Evolutionary conservation across 2,113 vertebrate genomes (phyloP).

Genomic region (Petrocephalus zakoni): DNA sequence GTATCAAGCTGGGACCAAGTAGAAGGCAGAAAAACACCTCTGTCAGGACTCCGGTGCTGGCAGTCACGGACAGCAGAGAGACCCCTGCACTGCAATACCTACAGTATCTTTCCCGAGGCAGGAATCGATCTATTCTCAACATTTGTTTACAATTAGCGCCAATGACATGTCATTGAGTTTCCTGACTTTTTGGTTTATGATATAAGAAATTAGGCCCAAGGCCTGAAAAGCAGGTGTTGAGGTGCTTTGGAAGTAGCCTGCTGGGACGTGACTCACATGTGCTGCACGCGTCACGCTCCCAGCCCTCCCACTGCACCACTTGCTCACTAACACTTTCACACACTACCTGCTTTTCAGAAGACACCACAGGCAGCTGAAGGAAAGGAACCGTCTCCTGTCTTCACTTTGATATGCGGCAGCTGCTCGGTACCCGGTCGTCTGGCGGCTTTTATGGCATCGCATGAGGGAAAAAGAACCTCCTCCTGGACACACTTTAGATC

Average conservation of each 20-base stretch:
- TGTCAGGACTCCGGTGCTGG: neutral
- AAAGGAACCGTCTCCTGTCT: neutral
- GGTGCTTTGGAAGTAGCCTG: neutral
- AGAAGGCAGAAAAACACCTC: neutral
- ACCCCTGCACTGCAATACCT: neutral
- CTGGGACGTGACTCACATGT: neutral
- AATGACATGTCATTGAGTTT: neutral
- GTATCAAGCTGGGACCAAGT: neutral
- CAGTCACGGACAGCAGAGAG: neutral
- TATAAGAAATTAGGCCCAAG: neutral
- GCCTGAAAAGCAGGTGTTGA: neutral
- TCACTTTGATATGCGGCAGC: neutral
- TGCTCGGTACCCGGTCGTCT: neutral
- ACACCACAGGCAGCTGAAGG: neutral
- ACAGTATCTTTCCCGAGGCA: neutral
- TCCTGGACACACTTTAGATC: neutral
- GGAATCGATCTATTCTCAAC: neutral
- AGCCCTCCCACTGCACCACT: neutral
- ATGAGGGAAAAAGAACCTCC: neutral
- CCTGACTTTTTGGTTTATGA: neutral
- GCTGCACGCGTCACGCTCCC: neutral
- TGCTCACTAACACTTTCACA: neutral
- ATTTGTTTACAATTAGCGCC: neutral
- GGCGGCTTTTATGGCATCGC: neutral
- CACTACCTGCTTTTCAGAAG: neutral